These are phyloP conservation scores for Peromyscus nudipes DNA, from an alignment of 2,797 vertebrate species.

Conservation along the genomic window DNA sequence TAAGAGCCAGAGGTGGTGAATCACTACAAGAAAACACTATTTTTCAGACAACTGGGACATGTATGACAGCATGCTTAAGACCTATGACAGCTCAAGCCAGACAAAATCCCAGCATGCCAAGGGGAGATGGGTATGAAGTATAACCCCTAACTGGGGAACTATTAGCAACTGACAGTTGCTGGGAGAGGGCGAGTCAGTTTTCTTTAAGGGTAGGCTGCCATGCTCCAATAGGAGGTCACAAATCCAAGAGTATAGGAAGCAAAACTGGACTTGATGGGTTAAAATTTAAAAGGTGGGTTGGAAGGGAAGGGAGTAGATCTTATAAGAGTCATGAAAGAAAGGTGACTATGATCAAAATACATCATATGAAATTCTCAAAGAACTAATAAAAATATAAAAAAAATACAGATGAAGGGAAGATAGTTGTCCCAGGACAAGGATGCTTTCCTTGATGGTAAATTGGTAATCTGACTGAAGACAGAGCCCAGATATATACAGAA, in stretches of 20 bases:
- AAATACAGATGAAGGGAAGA: not conserved
- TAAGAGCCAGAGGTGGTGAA: not conserved
- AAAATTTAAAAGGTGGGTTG: not conserved
- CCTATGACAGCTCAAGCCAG: not conserved
- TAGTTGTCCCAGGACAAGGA: not conserved
- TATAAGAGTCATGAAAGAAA: not conserved
- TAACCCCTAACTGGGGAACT: not conserved
- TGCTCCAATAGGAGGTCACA: not conserved
- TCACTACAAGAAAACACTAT: not conserved
- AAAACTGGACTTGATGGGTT: not conserved
- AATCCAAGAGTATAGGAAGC: not conserved
- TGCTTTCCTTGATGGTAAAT: not conserved
- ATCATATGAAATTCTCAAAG: not conserved
- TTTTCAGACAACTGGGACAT: not conserved
- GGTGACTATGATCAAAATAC: not conserved
- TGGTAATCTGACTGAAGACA: not conserved
- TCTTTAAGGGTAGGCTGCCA: not conserved
- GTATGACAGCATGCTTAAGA: not conserved
- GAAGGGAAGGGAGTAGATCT: not conserved
- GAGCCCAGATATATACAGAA: not conserved
- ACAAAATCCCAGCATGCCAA: not conserved
- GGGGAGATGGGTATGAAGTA: not conserved
- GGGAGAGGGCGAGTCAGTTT: not conserved
- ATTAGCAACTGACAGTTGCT: not conserved
- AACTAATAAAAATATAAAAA: not conserved